Evolutionary conservation across 2,888 invertebrate species (phyloP), one percentile per base, ranked within the genome.

Genomic region (Steinernema carpocapsae): DNA sequence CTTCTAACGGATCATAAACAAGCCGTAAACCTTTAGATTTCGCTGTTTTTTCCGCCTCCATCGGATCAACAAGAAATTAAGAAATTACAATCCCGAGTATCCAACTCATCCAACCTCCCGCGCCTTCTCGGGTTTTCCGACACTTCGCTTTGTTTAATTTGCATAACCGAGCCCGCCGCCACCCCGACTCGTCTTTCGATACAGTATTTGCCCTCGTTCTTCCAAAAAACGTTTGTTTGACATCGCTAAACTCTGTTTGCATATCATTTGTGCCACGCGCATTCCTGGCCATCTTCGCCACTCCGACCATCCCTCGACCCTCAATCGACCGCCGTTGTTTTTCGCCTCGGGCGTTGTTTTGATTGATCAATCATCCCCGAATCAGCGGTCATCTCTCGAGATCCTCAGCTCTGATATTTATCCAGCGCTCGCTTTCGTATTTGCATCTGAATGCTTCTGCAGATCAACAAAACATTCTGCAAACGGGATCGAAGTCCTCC

Each of bases 291-390:
- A 24, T 22, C 56, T 26, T 14, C 24, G 22, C 24, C 56, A 22
- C 6, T 19, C 56, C 22, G 6, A 24, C 26, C 26, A 7, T 52
- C 64, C 29, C 29, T n/a, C 64, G 64, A 48, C 37, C 64, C 14
- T 14, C 64, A 26, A 29, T 37, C 64, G 32, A 37, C 64, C 32
- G 17, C 3, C 48, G 26, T 64, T 64, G 64, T 64, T 64, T 43
- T 64, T 64, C 64, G 64, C 64, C 64, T 26, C 64, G 64, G 64
- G 64, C 64, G 64, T 17, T 32, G 64, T 64, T 64, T 64, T 64
- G 64, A 64, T 64, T 64, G 64, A 64, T 64, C 64, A 22, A 26
- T 26, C 56, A 26, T 26, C 56, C 56, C 48, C 6, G 17, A 48
- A 52, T 24, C 52, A 52, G 3, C 52, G 64, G 64, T 64, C 64